Base-by-base conservation (phyloP, 2,888 invertebrate genomes). In the Calameuta pallipes region DNA sequence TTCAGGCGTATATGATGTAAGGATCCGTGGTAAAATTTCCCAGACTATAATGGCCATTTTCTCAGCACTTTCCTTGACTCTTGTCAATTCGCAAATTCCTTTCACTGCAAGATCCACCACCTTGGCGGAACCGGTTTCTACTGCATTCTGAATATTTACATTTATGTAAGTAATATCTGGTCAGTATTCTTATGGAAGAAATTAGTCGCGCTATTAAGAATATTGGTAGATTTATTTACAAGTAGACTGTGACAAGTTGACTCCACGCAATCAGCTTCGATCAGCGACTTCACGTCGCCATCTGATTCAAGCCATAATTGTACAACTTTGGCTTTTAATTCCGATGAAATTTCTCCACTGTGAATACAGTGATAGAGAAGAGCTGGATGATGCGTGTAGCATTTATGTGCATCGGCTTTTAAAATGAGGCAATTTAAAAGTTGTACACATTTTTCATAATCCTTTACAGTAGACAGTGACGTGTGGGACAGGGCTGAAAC, bases 361-460 rank as follows among this genome's bases (percentile, higher is more conserved):
- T 81, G 74, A 6, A 87, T 75, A 56, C 82, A 85, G 69, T 80
- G 82, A 75, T 74, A 78, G n/a, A 87, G 31, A 23, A 87, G 76
- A 68, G 83, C 83, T 56, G 84, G 82, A 74, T 88, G 84, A 69
- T 88, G 85, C 3, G 86, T 86, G 79, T 88, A 87, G 76, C 82
- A 85, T 9, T 85, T 76, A 73, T 79, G 76, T 73, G 86, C 31
- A 4, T 81, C 82, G 13, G 81, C 80, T n/a, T 75, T 68, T 70
- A 78, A 78, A 41, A 87, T 56, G 9, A 74, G 77, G 11, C 68
- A 35, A 23, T 81, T 79, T 75, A 87, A 75, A 69, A 69, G 76
- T 36, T 34, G 73, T 34, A 80, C 78, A 1, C 85, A 85, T 33
- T 56, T 76, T 11, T 33, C 68, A 35, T 85, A 83, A 34, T 75